A percentile compares a stretch with the other conserved stretches of the same genome.
Conservation (phyloP, 2,797 vertebrate genomes). For the Schizopygopsis malacanthus region DNA sequence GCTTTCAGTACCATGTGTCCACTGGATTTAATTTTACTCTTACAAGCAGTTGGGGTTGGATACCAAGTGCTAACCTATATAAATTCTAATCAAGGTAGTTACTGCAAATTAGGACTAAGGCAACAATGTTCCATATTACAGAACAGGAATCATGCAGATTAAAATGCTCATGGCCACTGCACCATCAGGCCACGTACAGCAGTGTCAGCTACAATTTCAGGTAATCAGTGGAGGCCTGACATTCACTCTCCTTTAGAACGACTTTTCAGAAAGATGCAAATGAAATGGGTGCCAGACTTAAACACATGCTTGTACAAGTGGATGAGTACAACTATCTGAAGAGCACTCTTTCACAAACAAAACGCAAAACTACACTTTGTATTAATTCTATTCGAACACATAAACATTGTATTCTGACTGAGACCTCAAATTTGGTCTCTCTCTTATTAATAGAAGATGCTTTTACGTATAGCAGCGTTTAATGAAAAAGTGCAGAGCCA, state of each 20-base stretch:
- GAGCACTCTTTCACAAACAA: slow-evolving; percentile 40
- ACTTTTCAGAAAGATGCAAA: slow-evolving; percentile 45
- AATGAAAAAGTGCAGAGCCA: slow-evolving; percentile 48
- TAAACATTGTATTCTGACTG: slow-evolving; percentile 46
- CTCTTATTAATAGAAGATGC: slow-evolving; percentile 54
- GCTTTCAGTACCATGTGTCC: slow-evolving; percentile 46
- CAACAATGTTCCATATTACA: slow-evolving; percentile 57
- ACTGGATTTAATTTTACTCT: slow-evolving; percentile 44
- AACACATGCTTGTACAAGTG: slow-evolving; percentile 59
- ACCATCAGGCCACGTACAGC: slow-evolving; percentile 26
- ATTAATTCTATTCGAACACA: slow-evolving; percentile 26
- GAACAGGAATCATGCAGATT: slow-evolving; percentile 60
- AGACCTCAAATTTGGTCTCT: slow-evolving; percentile 59
- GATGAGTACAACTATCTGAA: slow-evolving; percentile 50
- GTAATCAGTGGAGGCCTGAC: slow-evolving; percentile 41
- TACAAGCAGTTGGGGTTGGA: slow-evolving; percentile 40
- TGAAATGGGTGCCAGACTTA: slow-evolving; percentile 53
- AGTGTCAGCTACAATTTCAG: slow-evolving; percentile 46
- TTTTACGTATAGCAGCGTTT: slow-evolving; percentile 61
- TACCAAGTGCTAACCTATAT: slow-evolving; percentile 39
- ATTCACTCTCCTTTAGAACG: slow-evolving; percentile 35
- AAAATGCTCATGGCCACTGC: slow-evolving; percentile 51
- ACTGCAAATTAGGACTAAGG: slow-evolving; percentile 51
- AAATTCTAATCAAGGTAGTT: slow-evolving; percentile 34
- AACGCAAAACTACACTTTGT: slow-evolving; percentile 41